Percentiles rank a stretch among this genome's conserved stretches.
phyloP scores from a whole-genome alignment of 2,113 vertebrate genomes.

The Geococcyx californianus region DNA sequence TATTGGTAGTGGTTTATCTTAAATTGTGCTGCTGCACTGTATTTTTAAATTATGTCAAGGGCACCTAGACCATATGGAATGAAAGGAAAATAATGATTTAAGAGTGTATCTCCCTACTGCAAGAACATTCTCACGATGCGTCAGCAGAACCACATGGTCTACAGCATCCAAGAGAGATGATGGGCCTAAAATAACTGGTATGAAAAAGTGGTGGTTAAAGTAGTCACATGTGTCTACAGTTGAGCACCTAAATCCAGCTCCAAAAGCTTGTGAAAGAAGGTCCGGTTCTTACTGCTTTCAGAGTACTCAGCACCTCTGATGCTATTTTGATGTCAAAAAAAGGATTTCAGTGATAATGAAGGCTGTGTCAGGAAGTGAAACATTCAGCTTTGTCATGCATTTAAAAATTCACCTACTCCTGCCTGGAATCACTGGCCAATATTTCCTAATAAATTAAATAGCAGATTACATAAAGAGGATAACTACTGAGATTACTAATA shows the following conservation, averaged over 20 bases:
- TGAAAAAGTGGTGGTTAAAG: neutral
- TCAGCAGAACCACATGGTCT: slow-evolving; percentile 45
- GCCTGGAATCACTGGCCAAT: neutral
- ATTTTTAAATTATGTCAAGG: slow-evolving; percentile 65
- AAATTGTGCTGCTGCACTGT: slow-evolving; percentile 46
- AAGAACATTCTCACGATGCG: slow-evolving; percentile 6
- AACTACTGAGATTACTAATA: neutral
- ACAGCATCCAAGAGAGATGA: slow-evolving; percentile 1
- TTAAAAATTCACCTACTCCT: neutral
- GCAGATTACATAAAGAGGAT: neutral
- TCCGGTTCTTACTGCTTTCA: neutral
- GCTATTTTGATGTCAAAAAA: neutral
- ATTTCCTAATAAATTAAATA: too few species aligned
- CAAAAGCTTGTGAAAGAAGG: neutral
- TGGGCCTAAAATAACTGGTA: slow-evolving; percentile 32
- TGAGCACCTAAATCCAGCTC: neutral
- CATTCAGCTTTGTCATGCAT: neutral
- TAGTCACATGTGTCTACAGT: neutral
- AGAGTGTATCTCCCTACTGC: slow-evolving; percentile 43
- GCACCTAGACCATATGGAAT: slow-evolving; percentile 48
- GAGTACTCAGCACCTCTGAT: neutral
- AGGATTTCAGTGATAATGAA: neutral
- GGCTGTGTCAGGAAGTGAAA: neutral
- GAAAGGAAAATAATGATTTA: slow-evolving; percentile 60
- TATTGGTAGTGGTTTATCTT: slow-evolving; percentile 64